Base-by-base conservation (phyloP, 2,113 vertebrate species). In the Rafetus swinhoei region DNA sequence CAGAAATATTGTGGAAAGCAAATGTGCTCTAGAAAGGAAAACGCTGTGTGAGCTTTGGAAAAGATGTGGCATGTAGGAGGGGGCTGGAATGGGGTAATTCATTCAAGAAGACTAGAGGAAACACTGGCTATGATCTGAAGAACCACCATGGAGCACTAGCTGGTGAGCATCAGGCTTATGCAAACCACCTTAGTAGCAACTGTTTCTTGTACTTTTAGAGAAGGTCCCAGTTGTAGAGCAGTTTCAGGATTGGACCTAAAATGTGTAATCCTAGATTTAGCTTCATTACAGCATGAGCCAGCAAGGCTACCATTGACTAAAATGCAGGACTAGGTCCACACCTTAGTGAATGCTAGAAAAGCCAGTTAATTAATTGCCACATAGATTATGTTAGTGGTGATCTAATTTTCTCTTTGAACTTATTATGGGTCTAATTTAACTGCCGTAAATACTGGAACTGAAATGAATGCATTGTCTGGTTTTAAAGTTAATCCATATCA, bases 391-490 rank as follows among this genome's bases (percentile, higher is more conserved):
- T 35, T 93, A 81, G 35, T 5, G 1, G 29, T 86, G 54, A 39
- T 83, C 56, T 35, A 82, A 81, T 50, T 83, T 88, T 86, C 80
- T 93, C 32, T 7, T 86, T 90, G 62, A 90, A 85, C n/a, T 90
- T 88, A 54, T 3, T 84, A n/a, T 54, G 82, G 56, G 85, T 85
- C 90, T 81, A 24, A 85, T 93, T 94, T 89, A 89, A 86, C 56
- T 86, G 79, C n/a, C 79, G 89, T 25, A 53, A 74, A 52, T 69
- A 35, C 54, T 69, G 87, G 50, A 88, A 16, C 29, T 86, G n/a
- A 91, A 94, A 90, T 74, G 9, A 91, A 90, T 72, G 27, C 45
- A 84, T 55, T 91, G 59, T 62, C 16, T 93, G 92, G 84, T 88
- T n/a, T 82, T 77, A 80, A 77, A 1, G 13, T 89, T 95, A 87